Evolutionary conservation across 23 tunicate species (phyloP).

Genomic region (Diplosoma virens): DNA sequence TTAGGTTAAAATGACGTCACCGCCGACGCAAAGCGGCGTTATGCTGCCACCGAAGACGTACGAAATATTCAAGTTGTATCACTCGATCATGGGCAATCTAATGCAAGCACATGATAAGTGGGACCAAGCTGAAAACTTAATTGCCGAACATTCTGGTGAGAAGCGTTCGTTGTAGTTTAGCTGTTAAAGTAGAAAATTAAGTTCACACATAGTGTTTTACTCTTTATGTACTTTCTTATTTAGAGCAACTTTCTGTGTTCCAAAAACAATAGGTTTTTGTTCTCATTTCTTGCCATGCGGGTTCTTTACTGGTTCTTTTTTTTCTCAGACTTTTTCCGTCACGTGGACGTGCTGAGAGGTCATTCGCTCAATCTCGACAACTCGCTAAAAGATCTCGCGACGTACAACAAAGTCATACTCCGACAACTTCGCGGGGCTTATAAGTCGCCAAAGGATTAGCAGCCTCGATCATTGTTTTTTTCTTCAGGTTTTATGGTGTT

Average conservation of each 20-base stretch:
- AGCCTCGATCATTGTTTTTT: no score
- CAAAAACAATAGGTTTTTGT: no score
- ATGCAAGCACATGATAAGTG: constrained; percentile 77
- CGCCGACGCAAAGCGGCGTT: constrained; percentile 42
- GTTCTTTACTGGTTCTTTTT: not conserved
- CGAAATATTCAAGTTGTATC: constrained; percentile 62
- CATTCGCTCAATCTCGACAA: constrained; percentile 51
- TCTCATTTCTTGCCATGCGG: not conserved
- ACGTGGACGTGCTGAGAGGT: constrained; percentile 58
- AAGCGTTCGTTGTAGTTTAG: no score
- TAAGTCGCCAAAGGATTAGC: constrained; percentile 60
- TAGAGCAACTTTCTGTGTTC: not conserved
- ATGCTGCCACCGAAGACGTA: constrained; percentile 47
- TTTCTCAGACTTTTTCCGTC: constrained; percentile 68
- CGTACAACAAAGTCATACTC: constrained; percentile 62
- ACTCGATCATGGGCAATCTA: constrained; percentile 49
- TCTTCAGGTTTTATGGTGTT: no score
- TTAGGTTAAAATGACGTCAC: constrained; percentile 68
- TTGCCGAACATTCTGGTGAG: constrained; percentile 54
- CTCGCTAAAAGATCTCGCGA: constrained; percentile 61
- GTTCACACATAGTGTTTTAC: no score
- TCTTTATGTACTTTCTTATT: no score
- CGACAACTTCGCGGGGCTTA: constrained; percentile 55
- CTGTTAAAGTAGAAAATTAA: no score
- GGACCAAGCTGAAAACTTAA: constrained; percentile 59